A percentile compares a stretch with the other conserved stretches of the same genome.
Conservation (phyloP, 2,888 invertebrate species). For the Schrankia costaestrigalis region DNA sequence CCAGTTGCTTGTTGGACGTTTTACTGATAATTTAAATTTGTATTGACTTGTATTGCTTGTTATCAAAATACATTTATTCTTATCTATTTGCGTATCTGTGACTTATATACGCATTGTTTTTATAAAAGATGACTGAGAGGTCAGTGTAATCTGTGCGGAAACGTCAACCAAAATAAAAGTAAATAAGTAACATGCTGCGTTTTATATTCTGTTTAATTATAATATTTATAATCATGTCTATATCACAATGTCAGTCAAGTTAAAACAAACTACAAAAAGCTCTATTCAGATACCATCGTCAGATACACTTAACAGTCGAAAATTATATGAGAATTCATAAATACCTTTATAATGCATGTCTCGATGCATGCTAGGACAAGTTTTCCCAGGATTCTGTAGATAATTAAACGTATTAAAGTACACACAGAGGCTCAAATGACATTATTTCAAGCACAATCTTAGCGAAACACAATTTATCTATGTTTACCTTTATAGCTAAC, state of each 20-base stretch:
- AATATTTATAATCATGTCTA: too few species aligned
- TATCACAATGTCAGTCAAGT: too few species aligned
- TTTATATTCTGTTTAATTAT: too few species aligned
- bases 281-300: too few species aligned
- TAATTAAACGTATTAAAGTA: slow-evolving; percentile 25
- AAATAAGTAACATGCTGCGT: too few species aligned
- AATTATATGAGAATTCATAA: slow-evolving; percentile 3
- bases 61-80: neutral
- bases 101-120: too few species aligned
- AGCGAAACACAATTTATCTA: slow-evolving; percentile 21
- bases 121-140: too few species aligned
- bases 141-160: too few species aligned
- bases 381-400: slow-evolving; percentile 86
- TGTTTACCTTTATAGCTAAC: slow-evolving; percentile 21
- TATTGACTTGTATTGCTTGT: slow-evolving; percentile 9
- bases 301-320: neutral
- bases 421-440: slow-evolving; percentile 17
- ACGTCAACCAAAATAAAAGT: too few species aligned
- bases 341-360: slow-evolving; percentile 95
- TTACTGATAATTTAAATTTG: slow-evolving; percentile 17
- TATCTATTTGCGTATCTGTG: too few species aligned
- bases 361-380: slow-evolving; percentile 95
- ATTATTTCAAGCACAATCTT: slow-evolving; percentile 11
- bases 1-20: slow-evolving; percentile 27
- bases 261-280: too few species aligned